phyloP scores from a whole-genome alignment of 1,140 invertebrate genomes.

The Diachasmimorpha longicaudata region DNA sequence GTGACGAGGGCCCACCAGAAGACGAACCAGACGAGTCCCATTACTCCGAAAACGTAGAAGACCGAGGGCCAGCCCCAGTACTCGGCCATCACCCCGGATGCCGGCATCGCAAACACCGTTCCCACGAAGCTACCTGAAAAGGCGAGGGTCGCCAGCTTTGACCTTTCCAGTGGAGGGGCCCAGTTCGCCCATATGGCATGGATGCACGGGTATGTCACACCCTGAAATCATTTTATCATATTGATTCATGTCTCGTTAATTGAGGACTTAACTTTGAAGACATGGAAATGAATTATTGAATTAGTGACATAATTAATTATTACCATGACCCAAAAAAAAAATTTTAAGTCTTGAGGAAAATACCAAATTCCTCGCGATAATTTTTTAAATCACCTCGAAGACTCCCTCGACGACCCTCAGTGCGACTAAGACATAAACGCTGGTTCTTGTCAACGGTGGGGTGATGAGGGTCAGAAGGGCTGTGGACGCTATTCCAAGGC shows the following conservation, averaged over 20 bases:
- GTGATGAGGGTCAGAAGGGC: conserved; percentile 84
- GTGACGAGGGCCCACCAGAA: conserved; percentile 75
- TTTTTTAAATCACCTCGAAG: conserved; percentile 75
- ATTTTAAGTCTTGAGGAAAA: no score
- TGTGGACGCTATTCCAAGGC: conserved; percentile 79
- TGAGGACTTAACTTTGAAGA: neutral
- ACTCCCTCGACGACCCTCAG: conserved; percentile 86
- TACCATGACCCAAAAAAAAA: no score
- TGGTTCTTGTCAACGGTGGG: conserved; percentile 76
- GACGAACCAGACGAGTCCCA: conserved; percentile 75
- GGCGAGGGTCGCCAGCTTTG: conserved; percentile 76
- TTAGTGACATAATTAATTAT: no score
- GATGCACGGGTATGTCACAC: conserved; percentile 89
- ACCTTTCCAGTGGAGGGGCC: conserved; percentile 85
- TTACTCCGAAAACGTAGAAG: conserved; percentile 86
- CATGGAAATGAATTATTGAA: no score
- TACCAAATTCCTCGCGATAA: no score
- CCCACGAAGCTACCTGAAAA: conserved; percentile 85
- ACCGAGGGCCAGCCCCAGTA: conserved; percentile 83
- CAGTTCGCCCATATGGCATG: conserved; percentile 87
- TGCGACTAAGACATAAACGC: conserved; percentile 73
- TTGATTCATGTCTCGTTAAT: neutral
- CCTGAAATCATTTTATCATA: conserved; percentile 69
- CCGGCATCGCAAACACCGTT: conserved; percentile 80
- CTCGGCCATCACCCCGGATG: conserved; percentile 75